Conservation (phyloP, 2,113 vertebrate species). For the Passerina amoena region DNA sequence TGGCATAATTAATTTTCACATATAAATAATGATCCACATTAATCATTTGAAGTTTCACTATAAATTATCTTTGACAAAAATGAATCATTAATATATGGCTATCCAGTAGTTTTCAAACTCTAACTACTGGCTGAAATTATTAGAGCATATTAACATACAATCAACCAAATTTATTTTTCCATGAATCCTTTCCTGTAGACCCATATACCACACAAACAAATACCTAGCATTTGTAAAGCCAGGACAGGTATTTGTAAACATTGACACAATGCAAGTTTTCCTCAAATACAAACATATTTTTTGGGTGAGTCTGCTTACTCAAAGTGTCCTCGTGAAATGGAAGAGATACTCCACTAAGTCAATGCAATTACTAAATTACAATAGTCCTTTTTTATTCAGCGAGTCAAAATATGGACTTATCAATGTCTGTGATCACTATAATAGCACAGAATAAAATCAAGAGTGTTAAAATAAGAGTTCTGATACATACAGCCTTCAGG, state of each 20-base stretch:
- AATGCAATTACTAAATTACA: background rate
- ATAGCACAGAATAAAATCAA: background rate
- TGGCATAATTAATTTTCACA: background rate
- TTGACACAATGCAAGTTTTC: background rate
- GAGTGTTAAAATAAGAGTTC: background rate
- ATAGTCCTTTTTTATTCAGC: background rate
- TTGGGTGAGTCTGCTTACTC: background rate
- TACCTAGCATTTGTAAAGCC: background rate
- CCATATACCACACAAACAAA: background rate
- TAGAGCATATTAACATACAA: background rate
- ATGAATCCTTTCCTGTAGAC: background rate
- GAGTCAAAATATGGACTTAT: background rate
- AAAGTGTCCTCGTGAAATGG: background rate
- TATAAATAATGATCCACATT: background rate
- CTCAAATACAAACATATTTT: background rate
- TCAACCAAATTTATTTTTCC: background rate
- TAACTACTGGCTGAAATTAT: background rate
- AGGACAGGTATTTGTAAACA: background rate
- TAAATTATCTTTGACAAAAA: background rate
- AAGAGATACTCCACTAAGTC: background rate
- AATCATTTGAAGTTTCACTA: background rate
- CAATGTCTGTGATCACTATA: background rate
- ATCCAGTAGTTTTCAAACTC: background rate
- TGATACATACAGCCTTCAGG: background rate
- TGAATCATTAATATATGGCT: background rate